These are phyloP conservation scores for Carpatolechia fugitivella DNA, from an alignment of 2,888 invertebrate genomes.

Conservation along the genomic window DNA sequence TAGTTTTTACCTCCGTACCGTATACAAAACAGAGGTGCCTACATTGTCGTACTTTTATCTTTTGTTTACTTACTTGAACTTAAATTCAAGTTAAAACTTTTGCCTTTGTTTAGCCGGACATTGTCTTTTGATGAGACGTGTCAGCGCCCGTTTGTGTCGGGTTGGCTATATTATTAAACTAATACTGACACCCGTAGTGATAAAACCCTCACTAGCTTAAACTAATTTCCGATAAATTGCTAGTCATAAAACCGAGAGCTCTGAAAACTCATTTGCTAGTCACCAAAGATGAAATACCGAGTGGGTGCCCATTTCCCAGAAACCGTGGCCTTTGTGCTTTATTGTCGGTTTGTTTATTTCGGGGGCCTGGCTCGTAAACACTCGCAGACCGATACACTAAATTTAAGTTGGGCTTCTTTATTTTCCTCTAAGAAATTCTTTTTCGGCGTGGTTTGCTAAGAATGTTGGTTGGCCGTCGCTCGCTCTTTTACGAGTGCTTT, in stretches of 20 bases:
- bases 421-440: slow-evolving; percentile 53
- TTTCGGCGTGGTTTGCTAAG: slow-evolving; percentile 24
- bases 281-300: slow-evolving; percentile 56
- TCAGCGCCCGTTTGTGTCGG: background rate
- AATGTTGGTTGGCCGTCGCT: slow-evolving; percentile 25
- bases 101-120: background rate
- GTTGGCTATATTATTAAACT: background rate
- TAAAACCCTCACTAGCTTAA: background rate
- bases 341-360: slow-evolving; percentile 71
- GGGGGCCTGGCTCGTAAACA: slow-evolving; percentile 69
- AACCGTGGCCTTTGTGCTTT: slow-evolving; percentile 62
- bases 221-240: slow-evolving; percentile 6
- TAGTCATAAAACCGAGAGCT: slow-evolving; percentile 10
- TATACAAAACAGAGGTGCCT: slow-evolving; percentile 25
- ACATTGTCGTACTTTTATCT: slow-evolving; percentile 27
- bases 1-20: slow-evolving; percentile 47
- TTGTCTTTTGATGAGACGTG: background rate
- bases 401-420: slow-evolving; percentile 65
- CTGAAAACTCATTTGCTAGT: slow-evolving; percentile 44
- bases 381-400: slow-evolving; percentile 66
- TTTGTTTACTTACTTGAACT: slow-evolving; percentile 13
- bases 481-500: slow-evolving; percentile 21
- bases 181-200: background rate
- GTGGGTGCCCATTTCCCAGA: slow-evolving; percentile 55
- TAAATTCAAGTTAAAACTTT: slow-evolving; percentile 4